Conservation (phyloP, 2,797 vertebrate species). For the Microctenopoma stevenorrisi region DNA sequence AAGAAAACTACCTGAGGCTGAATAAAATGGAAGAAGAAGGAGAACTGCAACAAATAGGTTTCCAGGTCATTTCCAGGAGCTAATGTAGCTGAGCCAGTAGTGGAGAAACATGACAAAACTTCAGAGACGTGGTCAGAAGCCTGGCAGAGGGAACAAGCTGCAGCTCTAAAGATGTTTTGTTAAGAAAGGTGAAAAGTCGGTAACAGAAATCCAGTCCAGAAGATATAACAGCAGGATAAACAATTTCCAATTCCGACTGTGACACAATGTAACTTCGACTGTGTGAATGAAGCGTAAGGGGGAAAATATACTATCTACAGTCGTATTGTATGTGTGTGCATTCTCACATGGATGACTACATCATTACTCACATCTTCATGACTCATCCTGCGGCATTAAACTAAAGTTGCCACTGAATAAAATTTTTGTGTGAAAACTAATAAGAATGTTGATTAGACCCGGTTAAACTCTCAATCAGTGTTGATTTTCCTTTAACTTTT, state of each 20-base stretch:
- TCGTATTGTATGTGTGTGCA: not conserved
- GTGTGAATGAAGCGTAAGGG: no score
- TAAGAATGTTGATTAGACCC: not conserved
- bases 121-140: no score
- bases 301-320: not conserved
- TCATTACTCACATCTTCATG: conserved; percentile 50
- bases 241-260: no score
- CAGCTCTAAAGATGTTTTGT: no score
- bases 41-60: not conserved
- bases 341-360: conserved; percentile 37
- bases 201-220: no score
- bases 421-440: not conserved
- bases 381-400: conserved; percentile 39
- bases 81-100: no score
- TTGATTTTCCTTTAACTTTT: not conserved
- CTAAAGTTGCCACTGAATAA: not conserved
- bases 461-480: conserved; percentile 4
- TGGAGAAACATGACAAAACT: no score
- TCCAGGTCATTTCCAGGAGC: conserved; percentile 35
- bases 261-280: no score
- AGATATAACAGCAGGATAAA: no score
- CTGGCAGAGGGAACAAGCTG: no score
- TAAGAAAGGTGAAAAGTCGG: no score
- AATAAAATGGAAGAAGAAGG: not conserved
- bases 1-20: not conserved